Conservation (phyloP, 2,113 vertebrate genomes). For the Syngnathus typhle region DNA sequence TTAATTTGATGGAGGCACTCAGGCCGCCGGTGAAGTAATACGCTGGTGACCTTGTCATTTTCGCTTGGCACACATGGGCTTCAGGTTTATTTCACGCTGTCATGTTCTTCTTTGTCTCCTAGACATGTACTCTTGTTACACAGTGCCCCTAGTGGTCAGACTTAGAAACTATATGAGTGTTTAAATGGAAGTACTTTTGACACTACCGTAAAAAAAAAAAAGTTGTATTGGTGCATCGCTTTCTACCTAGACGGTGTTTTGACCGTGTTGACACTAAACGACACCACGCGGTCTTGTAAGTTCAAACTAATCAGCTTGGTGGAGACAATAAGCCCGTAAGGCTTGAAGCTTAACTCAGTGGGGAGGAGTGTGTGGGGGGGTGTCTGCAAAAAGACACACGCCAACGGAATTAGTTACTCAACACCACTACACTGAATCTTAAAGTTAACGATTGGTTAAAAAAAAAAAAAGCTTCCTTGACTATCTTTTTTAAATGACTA, state of each 20-base stretch:
- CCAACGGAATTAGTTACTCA: not conserved
- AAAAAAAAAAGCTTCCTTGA: not conserved
- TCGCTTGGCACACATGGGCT: constrained; percentile 21
- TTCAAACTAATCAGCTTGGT: constrained; percentile 58
- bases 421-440: not conserved
- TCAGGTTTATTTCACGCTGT: not conserved
- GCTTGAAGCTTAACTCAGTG: constrained; percentile 39
- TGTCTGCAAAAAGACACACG: constrained; percentile 20
- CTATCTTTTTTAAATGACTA: not conserved
- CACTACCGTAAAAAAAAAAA: not conserved
- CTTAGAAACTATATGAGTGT: too few species aligned
- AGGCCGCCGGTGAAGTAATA: constrained; percentile 6
- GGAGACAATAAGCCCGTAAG: constrained; percentile 56
- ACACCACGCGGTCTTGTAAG: constrained; percentile 44
- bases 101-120: too few species aligned
- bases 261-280: not conserved
- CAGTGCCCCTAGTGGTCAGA: too few species aligned
- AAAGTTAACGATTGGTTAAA: not conserved
- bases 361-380: not conserved
- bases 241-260: not conserved
- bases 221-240: not conserved
- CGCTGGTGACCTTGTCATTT: constrained; percentile 35
- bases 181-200: too few species aligned
- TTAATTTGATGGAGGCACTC: constrained; percentile 22
- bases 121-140: too few species aligned